Percentiles rank a stretch among this genome's conserved stretches.
phyloP scores from a whole-genome alignment of 2,113 vertebrate genomes.

The Fulmarus glacialis region DNA sequence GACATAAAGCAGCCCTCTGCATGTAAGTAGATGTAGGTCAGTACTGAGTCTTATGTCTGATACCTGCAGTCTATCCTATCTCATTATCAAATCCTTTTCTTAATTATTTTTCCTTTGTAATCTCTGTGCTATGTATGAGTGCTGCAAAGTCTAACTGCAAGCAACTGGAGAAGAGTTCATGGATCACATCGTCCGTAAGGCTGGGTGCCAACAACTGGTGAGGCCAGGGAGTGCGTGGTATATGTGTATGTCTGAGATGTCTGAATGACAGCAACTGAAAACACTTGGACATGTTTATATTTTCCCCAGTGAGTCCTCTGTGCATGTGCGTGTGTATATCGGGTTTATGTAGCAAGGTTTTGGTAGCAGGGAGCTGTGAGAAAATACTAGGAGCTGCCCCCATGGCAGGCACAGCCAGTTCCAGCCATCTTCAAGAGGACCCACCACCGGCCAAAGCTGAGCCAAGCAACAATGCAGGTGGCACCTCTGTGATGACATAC shows the following conservation, averaged over 20 bases:
- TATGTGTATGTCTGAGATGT: rapidly evolving
- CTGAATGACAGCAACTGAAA: background rate
- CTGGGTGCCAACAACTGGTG: background rate
- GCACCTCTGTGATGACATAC: background rate
- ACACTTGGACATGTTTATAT: background rate
- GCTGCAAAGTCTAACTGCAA: background rate
- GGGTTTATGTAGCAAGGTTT: background rate
- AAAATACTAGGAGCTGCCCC: background rate
- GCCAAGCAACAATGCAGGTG: background rate
- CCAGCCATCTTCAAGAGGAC: background rate
- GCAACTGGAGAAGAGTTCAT: background rate
- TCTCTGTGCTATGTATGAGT: background rate
- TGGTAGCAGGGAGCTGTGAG: background rate
- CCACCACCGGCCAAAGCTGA: background rate
- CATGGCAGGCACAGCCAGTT: background rate
- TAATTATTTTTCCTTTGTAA: background rate
- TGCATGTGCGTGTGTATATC: background rate
- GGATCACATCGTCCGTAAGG: background rate
- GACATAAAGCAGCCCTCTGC: background rate
- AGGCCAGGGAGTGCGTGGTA: too few relatives aligned
- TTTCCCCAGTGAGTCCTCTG: background rate
- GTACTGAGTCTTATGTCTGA: background rate
- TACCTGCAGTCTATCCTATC: background rate
- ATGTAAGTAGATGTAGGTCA: background rate
- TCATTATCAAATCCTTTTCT: background rate